Conservation (phyloP, 2,888 invertebrate genomes). For the Luperina nickerlii region DNA sequence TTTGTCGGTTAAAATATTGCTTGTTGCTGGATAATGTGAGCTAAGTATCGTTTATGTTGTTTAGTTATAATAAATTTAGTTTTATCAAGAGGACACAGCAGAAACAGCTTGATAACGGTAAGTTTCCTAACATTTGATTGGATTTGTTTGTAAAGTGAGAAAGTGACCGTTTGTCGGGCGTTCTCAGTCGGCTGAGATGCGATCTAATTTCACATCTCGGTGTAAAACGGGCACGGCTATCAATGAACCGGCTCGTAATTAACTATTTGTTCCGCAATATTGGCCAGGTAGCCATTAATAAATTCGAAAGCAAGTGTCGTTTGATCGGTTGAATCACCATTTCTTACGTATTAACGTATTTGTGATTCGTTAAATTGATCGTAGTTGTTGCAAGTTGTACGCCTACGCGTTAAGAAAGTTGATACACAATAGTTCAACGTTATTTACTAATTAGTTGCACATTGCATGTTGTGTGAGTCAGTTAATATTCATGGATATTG, state of each 20-base stretch:
- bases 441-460: conserved; percentile 56
- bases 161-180: conserved; percentile 87
- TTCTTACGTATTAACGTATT: conserved; percentile 65
- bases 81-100: conserved; percentile 68
- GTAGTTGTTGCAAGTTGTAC: conserved; percentile 67
- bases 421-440: conserved; percentile 59
- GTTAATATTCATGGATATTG: conserved; percentile 48
- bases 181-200: conserved; percentile 77
- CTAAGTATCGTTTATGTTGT: conserved; percentile 74
- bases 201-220: conserved; percentile 85
- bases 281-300: conserved; percentile 75
- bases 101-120: conserved; percentile 79
- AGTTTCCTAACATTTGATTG: conserved; percentile 84
- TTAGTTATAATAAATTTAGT: conserved; percentile 74
- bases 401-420: conserved; percentile 78
- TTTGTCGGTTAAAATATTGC: conserved; percentile 81
- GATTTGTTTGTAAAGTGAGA: conserved; percentile 87
- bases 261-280: conserved; percentile 81
- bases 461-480: conserved; percentile 55
- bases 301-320: conserved; percentile 73
- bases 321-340: conserved; percentile 81
- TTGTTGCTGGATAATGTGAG: conserved; percentile 83
- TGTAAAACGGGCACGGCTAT: conserved; percentile 80
- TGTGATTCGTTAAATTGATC: conserved; percentile 64
- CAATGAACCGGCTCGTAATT: conserved; percentile 82